These are phyloP conservation scores for Lanius ludovicianus DNA, from an alignment of 2,113 vertebrate species.

Conservation along the genomic window DNA sequence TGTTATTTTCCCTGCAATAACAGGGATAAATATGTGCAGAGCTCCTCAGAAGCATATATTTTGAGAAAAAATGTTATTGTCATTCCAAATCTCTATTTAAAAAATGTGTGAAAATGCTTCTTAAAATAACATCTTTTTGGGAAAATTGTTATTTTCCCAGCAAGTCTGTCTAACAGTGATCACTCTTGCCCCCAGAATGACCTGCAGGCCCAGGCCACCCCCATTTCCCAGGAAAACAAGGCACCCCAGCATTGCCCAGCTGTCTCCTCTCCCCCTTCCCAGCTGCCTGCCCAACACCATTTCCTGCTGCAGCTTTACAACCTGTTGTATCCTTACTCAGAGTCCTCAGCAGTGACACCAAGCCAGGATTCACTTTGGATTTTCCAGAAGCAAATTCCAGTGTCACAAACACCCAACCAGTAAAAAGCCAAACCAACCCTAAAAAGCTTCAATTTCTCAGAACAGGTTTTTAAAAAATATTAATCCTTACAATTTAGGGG, in stretches of 20 bases:
- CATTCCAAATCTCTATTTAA: neutral
- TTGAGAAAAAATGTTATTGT: neutral
- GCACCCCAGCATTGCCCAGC: neutral
- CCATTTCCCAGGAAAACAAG: neutral
- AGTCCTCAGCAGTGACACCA: neutral
- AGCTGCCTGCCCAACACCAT: neutral
- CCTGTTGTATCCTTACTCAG: neutral
- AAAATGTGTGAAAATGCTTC: neutral
- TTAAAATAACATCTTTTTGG: neutral
- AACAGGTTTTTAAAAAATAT: fast-evolving
- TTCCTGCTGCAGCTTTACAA: neutral
- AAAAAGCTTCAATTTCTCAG: neutral
- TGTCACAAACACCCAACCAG: neutral
- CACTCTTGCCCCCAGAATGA: neutral
- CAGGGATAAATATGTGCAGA: neutral
- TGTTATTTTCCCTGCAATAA: neutral
- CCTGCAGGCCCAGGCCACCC: neutral
- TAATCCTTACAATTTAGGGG: neutral
- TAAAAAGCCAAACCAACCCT: neutral
- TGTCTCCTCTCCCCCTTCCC: neutral
- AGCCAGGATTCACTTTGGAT: neutral
- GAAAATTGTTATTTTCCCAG: neutral
- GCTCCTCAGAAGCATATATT: neutral
- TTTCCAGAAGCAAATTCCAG: neutral
- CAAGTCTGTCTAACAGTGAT: neutral